Percentiles rank a stretch among this genome's conserved stretches.
These are phyloP conservation scores for Bellardia bayeri DNA, from an alignment of 2,888 invertebrate species.

Conservation along the genomic window DNA sequence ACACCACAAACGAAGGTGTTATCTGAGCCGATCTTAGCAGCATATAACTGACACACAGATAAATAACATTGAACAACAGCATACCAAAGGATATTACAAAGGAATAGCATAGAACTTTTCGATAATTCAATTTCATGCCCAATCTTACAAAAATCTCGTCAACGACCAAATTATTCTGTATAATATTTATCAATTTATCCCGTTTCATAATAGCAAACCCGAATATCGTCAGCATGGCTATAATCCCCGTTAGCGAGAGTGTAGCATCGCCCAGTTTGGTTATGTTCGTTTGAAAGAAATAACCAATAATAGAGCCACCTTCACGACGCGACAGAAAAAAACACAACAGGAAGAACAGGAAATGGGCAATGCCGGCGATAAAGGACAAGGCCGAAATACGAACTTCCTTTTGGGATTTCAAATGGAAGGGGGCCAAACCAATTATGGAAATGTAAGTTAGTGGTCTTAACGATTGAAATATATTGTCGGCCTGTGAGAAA, in stretches of 20 bases:
- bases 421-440: conserved; percentile 81
- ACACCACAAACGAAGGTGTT: conserved; percentile 82
- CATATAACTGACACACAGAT: conserved; percentile 81
- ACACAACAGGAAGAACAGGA: conserved; percentile 79
- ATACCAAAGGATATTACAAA: conserved; percentile 80
- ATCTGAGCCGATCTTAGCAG: conserved; percentile 80
- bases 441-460: conserved; percentile 81
- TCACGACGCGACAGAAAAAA: conserved; percentile 78
- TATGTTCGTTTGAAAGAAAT: conserved; percentile 83
- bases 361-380: conserved; percentile 80
- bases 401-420: conserved; percentile 80
- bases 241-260: conserved; percentile 80
- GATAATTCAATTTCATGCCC: conserved; percentile 81
- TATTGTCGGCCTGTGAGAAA: conserved; percentile 81
- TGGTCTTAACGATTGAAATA: conserved; percentile 82
- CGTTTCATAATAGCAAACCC: conserved; percentile 77
- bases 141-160: conserved; percentile 81
- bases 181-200: conserved; percentile 77
- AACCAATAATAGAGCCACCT: conserved; percentile 82
- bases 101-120: conserved; percentile 78
- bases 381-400: conserved; percentile 80
- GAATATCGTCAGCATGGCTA: conserved; percentile 82
- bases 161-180: conserved; percentile 79
- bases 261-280: conserved; percentile 82
- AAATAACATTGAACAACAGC: conserved; percentile 80